Evolutionary conservation across 2,797 vertebrate species (phyloP).

Genomic region (Peromyscus aztecus): DNA sequence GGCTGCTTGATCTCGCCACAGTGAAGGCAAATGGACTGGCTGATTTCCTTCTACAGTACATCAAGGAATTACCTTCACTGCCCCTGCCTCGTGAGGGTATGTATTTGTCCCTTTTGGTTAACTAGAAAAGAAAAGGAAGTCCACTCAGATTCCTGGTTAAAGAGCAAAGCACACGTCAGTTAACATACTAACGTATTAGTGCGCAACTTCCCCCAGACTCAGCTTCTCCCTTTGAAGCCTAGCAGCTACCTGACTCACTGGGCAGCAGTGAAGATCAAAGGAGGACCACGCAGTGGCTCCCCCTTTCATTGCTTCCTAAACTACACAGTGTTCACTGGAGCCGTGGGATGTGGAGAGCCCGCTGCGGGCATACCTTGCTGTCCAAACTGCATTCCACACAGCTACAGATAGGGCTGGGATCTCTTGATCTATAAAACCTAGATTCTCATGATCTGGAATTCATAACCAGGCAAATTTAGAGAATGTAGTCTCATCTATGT

Average conservation of each 20-base stretch:
- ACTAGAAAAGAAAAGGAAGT: neutral
- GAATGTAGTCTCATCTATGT: neutral
- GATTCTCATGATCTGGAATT: neutral
- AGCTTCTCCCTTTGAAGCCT: neutral
- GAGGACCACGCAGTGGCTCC: rapidly evolving
- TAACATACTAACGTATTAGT: neutral
- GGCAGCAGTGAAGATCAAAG: neutral
- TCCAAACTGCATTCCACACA: neutral
- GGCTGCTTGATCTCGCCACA: constrained; percentile 90
- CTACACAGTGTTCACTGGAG: neutral
- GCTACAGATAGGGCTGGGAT: neutral
- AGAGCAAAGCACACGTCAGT: rapidly evolving
- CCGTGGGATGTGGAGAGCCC: neutral
- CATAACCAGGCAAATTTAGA: neutral
- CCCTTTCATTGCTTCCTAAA: neutral
- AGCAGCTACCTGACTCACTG: neutral
- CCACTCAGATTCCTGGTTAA: neutral
- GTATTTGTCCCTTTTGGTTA: neutral
- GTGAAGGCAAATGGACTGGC: constrained; percentile 91
- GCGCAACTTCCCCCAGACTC: neutral
- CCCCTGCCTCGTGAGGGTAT: constrained; percentile 73
- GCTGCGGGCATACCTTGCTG: neutral
- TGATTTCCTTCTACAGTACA: constrained; percentile 86
- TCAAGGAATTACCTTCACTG: constrained; percentile 79
- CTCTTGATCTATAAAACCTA: neutral